These are phyloP conservation scores for Orius insidiosus DNA, from an alignment of 1,140 invertebrate species.

Conservation along the genomic window DNA sequence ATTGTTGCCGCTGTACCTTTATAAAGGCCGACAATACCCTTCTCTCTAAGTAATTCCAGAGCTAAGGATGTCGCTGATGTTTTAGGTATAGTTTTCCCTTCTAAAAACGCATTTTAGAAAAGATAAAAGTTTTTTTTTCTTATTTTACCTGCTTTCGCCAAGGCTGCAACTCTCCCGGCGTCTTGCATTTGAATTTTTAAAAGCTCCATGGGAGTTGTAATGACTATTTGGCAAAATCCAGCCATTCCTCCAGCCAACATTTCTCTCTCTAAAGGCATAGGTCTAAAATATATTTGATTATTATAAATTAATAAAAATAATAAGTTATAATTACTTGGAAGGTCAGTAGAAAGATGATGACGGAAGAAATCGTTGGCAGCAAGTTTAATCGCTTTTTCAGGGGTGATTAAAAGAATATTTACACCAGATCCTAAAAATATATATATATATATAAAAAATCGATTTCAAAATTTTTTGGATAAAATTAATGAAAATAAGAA, in stretches of 20 bases:
- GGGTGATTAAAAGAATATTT: constrained; percentile 94
- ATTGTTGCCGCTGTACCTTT: constrained; percentile 88
- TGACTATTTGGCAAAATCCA: constrained; percentile 91
- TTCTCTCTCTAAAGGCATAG: constrained; percentile 59
- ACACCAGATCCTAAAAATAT: constrained; percentile 64
- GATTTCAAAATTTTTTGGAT: no score
- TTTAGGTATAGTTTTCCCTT: constrained; percentile 43
- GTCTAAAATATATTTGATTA: constrained; percentile 14
- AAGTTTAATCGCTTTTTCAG: constrained; percentile 98
- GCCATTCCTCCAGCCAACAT: constrained; percentile 87
- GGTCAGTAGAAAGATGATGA: constrained; percentile 47
- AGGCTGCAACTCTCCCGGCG: constrained; percentile 69
- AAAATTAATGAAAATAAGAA: no score
- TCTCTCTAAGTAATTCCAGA: constrained; percentile 53
- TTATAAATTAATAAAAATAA: not conserved
- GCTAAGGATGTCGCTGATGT: constrained; percentile 72
- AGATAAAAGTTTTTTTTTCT: no score
- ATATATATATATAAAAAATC: no score
- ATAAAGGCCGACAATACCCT: constrained; percentile 87
- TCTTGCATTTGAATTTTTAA: constrained; percentile 99
- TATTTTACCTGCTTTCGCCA: constrained; percentile 40
- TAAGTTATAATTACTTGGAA: constrained; percentile 38
- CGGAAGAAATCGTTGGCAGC: constrained; percentile 97
- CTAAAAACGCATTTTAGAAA: constrained; percentile 24
- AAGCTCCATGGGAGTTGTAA: constrained; percentile 98